phyloP scores from a whole-genome alignment of 2,797 vertebrate species.

The Hippocampus kuda region DNA sequence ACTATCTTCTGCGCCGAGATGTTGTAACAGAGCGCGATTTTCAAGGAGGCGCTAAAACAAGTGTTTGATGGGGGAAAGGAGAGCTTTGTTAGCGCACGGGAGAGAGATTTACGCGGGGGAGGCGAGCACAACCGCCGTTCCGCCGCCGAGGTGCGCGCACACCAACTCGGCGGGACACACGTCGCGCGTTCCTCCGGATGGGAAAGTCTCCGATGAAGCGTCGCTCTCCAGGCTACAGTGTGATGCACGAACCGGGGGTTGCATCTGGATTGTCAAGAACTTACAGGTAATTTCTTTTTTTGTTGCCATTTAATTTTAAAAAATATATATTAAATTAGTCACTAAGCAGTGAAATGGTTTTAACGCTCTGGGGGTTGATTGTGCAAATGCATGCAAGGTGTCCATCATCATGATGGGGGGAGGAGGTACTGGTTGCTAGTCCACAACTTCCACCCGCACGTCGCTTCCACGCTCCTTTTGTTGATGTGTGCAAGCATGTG shows the following conservation, averaged over 20 bases:
- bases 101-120: slow-evolving; percentile 11
- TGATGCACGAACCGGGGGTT: neutral
- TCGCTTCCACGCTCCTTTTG: neutral
- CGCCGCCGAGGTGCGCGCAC: slow-evolving; percentile 10
- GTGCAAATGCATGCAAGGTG: neutral
- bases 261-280: slow-evolving; percentile 22
- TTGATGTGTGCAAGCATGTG: slow-evolving; percentile 5
- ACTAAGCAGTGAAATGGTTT: neutral
- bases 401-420: neutral
- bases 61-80: neutral
- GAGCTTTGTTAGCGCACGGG: slow-evolving; percentile 14
- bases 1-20: neutral
- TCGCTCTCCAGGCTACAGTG: neutral
- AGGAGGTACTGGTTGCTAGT: neutral
- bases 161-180: slow-evolving; percentile 31
- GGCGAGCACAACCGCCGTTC: slow-evolving; percentile 4
- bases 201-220: slow-evolving; percentile 43
- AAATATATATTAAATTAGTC: neutral
- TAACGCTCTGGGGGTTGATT: neutral
- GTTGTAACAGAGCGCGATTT: neutral
- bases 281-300: neutral
- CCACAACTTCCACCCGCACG: neutral
- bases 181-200: slow-evolving; percentile 31
- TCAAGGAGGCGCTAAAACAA: neutral
- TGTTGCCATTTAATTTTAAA: neutral